These are phyloP conservation scores for Calameuta filiformis DNA, from an alignment of 2,888 invertebrate genomes.

Conservation along the genomic window DNA sequence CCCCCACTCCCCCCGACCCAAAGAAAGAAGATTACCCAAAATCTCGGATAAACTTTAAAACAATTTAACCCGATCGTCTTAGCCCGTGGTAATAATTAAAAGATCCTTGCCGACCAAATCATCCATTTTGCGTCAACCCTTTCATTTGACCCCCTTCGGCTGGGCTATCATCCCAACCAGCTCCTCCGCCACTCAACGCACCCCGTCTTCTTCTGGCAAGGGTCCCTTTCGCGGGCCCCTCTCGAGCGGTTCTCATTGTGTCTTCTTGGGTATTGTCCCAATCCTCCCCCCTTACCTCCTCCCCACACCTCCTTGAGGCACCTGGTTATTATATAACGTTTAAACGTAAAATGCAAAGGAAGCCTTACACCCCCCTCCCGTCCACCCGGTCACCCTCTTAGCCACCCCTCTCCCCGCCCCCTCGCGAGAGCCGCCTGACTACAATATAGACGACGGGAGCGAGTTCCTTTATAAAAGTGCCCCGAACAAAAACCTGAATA, in stretches of 20 bases:
- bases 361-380: background rate
- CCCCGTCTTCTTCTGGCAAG: background rate
- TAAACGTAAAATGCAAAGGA: conserved; percentile 26
- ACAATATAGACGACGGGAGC: conserved; percentile 7
- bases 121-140: background rate
- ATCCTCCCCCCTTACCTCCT: background rate
- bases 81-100: conserved; percentile 21
- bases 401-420: background rate
- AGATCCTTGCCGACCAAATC: conserved; percentile 13
- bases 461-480: conserved; percentile 30
- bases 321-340: conserved; percentile 33
- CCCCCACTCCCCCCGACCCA: background rate
- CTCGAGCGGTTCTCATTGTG: conserved; percentile 24
- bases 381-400: background rate
- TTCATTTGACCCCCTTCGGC: background rate
- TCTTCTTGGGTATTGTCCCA: conserved; percentile 21
- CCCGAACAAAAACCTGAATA: conserved; percentile 41
- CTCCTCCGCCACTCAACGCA: too few relatives aligned
- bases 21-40: background rate
- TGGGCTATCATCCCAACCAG: too few relatives aligned
- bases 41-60: conserved; percentile 19
- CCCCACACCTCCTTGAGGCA: background rate
- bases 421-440: background rate
- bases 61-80: conserved; percentile 24
- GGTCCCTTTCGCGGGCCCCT: too few relatives aligned